Conservation (phyloP, 2,113 vertebrate species). For the Myrmecophaga tridactyla region DNA sequence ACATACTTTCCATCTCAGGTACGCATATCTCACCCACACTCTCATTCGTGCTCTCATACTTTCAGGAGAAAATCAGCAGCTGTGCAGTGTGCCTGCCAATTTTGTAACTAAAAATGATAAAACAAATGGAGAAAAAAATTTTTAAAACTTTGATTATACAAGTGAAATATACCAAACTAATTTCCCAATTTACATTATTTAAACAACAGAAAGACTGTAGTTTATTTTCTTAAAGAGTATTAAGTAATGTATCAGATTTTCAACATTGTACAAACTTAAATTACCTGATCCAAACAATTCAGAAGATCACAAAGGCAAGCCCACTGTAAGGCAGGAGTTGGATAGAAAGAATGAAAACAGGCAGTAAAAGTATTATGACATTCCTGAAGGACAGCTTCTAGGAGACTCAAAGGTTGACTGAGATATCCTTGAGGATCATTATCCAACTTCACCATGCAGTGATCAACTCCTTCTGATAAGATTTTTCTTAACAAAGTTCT, state of each 20-base stretch:
- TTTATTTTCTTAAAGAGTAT: not conserved
- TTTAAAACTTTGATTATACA: not conserved
- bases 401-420: conserved; percentile 94
- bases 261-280: not conserved
- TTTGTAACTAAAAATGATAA: conserved; percentile 13
- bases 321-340: conserved; percentile 97
- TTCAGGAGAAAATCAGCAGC: not conserved
- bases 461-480: conserved; percentile 97
- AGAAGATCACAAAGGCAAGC: conserved; percentile 97
- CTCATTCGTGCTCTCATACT: not conserved
- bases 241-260: not conserved
- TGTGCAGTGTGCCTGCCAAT: not conserved
- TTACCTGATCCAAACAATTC: conserved; percentile 98
- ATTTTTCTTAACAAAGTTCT: conserved; percentile 97
- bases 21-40: not conserved
- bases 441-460: conserved; percentile 96
- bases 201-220: not conserved
- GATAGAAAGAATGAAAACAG: conserved; percentile 99
- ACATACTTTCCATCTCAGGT: not conserved
- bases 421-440: conserved; percentile 98
- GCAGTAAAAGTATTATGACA: conserved; percentile 99
- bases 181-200: conserved; percentile 12
- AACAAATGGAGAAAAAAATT: not conserved
- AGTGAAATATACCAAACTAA: not conserved
- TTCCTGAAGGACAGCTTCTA: conserved; percentile 98